Percentiles rank a stretch among this genome's conserved stretches.
These are phyloP conservation scores for Charanyca ferruginea DNA, from an alignment of 2,888 invertebrate species.

Conservation along the genomic window DNA sequence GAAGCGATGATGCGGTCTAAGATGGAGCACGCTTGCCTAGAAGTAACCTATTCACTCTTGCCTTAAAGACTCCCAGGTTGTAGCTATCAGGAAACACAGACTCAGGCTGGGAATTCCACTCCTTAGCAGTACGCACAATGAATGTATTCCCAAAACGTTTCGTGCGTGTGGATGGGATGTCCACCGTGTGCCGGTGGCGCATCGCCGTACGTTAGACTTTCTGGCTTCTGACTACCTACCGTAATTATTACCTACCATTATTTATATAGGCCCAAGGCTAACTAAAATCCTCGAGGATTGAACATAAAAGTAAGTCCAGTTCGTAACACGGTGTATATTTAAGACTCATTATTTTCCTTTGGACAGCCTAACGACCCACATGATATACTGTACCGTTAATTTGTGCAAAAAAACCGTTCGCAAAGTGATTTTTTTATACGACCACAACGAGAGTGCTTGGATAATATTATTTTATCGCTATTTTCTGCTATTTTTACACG, in stretches of 20 bases:
- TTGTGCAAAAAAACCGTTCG: slow-evolving; percentile 52
- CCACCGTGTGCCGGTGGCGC: too few species aligned
- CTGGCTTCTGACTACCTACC: too few species aligned
- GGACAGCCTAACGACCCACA: slow-evolving; percentile 69
- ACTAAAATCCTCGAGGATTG: slow-evolving; percentile 29
- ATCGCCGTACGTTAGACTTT: too few species aligned
- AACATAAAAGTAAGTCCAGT: slow-evolving; percentile 39
- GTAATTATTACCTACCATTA: background rate
- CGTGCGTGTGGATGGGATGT: too few species aligned
- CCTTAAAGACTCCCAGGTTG: too few species aligned
- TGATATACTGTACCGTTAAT: slow-evolving; percentile 70
- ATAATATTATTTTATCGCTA: slow-evolving; percentile 45
- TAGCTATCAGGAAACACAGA: too few species aligned
- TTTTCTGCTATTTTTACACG: slow-evolving; percentile 29
- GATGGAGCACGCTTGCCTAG: too few species aligned
- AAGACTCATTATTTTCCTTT: slow-evolving; percentile 60
- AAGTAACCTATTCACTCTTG: too few species aligned
- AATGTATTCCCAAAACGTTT: too few species aligned
- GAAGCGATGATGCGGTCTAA: too few species aligned
- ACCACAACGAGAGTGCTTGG: slow-evolving; percentile 29
- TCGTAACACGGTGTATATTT: slow-evolving; percentile 51
- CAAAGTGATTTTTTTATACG: slow-evolving; percentile 51
- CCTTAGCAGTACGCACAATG: too few species aligned
- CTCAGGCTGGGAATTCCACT: too few species aligned
- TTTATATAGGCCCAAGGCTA: background rate